Percentiles rank a stretch among this genome's conserved stretches.
Conservation (phyloP, 1,140 invertebrate genomes). For the Drosophila erecta region DNA sequence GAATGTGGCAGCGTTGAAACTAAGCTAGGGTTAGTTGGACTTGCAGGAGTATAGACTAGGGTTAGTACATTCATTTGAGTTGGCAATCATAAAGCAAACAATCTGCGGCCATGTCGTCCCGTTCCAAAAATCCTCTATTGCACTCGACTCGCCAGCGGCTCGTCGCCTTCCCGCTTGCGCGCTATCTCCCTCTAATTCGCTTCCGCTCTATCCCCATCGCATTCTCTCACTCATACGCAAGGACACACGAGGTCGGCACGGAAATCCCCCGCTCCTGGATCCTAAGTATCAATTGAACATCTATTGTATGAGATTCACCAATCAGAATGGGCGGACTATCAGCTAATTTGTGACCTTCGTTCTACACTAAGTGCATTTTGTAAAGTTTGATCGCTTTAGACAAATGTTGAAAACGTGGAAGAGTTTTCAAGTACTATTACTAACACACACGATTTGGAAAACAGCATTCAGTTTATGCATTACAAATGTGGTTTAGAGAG, state of each 20-base stretch:
- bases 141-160: conserved; percentile 28
- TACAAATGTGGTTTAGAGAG: background rate
- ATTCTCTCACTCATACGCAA: conserved; percentile 41
- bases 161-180: background rate
- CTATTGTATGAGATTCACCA: conserved; percentile 11
- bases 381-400: no score
- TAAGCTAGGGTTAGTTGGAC: conserved; percentile 30
- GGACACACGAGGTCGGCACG: conserved; percentile 11
- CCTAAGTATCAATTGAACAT: background rate
- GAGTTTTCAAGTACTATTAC: background rate
- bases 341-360: background rate
- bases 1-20: conserved; percentile 62
- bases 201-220: conserved; percentile 5
- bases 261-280: conserved; percentile 17
- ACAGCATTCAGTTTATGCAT: no score
- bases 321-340: background rate
- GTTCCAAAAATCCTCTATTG: conserved; percentile 39
- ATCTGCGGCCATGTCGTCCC: conserved; percentile 18
- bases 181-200: conserved; percentile 26
- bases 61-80: conserved; percentile 30
- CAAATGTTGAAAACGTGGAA: no score
- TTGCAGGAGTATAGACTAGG: conserved; percentile 32
- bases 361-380: background rate
- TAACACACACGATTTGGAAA: conserved; percentile 1
- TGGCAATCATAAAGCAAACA: conserved; percentile 57